These are phyloP conservation scores for Leptopilina boulardi DNA, from an alignment of 1,140 invertebrate species.

Conservation along the genomic window DNA sequence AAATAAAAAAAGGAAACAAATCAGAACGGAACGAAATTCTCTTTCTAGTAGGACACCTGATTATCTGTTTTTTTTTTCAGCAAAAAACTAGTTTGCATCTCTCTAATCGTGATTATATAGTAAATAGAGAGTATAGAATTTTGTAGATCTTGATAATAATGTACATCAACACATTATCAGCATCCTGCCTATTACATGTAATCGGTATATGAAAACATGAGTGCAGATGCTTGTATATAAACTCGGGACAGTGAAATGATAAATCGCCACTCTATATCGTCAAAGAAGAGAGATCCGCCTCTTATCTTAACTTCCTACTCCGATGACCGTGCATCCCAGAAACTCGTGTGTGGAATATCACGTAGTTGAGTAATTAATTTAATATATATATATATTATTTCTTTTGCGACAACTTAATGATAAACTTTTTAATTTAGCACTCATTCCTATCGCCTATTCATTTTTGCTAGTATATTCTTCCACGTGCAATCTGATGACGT, in stretches of 20 bases:
- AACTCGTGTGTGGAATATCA: neutral
- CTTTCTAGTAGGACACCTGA: neutral
- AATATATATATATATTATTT: neutral
- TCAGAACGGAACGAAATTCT: slow-evolving; percentile 8
- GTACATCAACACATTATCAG: slow-evolving; percentile 41
- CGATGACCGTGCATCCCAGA: slow-evolving; percentile 5
- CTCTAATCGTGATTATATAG: slow-evolving; percentile 50
- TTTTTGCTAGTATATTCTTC: neutral
- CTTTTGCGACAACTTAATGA: neutral
- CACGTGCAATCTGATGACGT: slow-evolving; percentile 10
- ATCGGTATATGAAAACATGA: slow-evolving; percentile 8
- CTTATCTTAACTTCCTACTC: slow-evolving; percentile 27
- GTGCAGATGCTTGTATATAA: neutral
- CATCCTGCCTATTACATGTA: neutral
- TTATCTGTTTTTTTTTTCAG: neutral
- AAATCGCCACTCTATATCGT: slow-evolving; percentile 8
- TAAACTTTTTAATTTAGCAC: slow-evolving; percentile 7
- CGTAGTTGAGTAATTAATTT: slow-evolving; percentile 19
- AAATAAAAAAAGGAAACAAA: neutral
- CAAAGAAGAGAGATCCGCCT: slow-evolving; percentile 14
- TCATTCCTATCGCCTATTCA: neutral
- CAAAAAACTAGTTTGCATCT: slow-evolving; percentile 51
- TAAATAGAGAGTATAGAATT: slow-evolving; percentile 54
- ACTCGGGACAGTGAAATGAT: slow-evolving; percentile 1
- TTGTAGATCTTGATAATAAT: slow-evolving; percentile 44